Conservation (phyloP, 2,113 vertebrate genomes). For the Nannospalax galili region DNA sequence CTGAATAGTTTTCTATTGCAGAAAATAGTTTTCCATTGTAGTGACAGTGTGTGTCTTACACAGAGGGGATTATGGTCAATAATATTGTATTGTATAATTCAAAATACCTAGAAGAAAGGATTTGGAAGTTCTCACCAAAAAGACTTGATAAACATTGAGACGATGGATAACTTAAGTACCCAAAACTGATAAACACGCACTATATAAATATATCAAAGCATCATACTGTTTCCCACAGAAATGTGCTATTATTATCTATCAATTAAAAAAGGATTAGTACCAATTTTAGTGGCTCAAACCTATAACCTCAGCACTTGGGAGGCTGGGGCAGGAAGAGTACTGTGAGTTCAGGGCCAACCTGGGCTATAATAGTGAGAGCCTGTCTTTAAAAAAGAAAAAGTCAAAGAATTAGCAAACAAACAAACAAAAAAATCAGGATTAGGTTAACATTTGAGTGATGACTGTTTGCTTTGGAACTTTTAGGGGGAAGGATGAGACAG, state of each 20-base stretch:
- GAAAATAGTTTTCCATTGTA: not conserved
- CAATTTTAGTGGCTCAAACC: not conserved
- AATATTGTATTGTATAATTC: not conserved
- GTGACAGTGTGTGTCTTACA: no score
- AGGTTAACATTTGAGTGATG: not conserved
- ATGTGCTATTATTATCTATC: not conserved
- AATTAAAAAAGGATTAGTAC: not conserved
- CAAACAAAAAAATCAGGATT: not conserved
- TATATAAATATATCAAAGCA: not conserved
- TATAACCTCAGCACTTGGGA: not conserved
- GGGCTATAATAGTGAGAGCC: not conserved
- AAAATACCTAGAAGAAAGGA: not conserved
- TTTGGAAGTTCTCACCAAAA: not conserved
- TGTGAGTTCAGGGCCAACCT: not conserved
- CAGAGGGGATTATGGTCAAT: not conserved
- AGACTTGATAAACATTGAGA: no score
- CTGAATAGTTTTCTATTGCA: not conserved
- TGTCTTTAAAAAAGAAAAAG: not conserved
- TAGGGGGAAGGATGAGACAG: not conserved
- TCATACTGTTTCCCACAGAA: not conserved
- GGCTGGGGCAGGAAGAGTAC: not conserved
- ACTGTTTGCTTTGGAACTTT: not conserved
- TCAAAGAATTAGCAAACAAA: conserved; percentile 41
- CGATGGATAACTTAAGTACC: not conserved
- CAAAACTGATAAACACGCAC: not conserved